phyloP scores from a whole-genome alignment of 2,797 vertebrate genomes.

The Iguana delicatissima region DNA sequence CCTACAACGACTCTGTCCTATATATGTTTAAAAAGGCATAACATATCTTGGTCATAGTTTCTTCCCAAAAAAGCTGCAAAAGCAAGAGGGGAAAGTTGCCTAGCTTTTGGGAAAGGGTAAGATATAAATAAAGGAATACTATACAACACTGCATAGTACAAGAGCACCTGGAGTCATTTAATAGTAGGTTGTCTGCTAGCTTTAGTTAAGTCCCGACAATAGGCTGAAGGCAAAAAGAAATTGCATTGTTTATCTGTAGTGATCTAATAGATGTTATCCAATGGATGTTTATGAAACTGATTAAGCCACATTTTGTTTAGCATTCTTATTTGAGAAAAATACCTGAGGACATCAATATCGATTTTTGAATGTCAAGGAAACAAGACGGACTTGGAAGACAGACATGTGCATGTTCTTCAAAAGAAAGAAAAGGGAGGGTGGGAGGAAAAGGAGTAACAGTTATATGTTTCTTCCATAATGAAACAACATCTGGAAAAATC shows the following conservation, averaged over 20 bases:
- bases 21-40: background rate
- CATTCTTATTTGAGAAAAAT: background rate
- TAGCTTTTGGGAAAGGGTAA: too few species aligned
- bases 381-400: background rate
- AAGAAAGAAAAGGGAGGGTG: too few species aligned
- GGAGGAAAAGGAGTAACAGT: background rate
- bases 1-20: background rate
- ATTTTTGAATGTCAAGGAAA: background rate
- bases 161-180: background rate
- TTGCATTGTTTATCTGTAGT: background rate
- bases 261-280: background rate
- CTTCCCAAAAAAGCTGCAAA: background rate
- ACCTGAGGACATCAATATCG: background rate
- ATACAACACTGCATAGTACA: background rate
- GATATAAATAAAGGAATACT: too few species aligned
- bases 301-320: background rate
- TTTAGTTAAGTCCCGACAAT: background rate
- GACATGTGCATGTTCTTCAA: background rate
- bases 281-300: background rate
- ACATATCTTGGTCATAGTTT: background rate
- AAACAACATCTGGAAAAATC: background rate
- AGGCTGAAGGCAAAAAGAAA: background rate
- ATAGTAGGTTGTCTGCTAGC: background rate
- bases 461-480: background rate
- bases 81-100: background rate